Base-by-base conservation (phyloP, 2,888 invertebrate genomes). In the Aromia moschata region DNA sequence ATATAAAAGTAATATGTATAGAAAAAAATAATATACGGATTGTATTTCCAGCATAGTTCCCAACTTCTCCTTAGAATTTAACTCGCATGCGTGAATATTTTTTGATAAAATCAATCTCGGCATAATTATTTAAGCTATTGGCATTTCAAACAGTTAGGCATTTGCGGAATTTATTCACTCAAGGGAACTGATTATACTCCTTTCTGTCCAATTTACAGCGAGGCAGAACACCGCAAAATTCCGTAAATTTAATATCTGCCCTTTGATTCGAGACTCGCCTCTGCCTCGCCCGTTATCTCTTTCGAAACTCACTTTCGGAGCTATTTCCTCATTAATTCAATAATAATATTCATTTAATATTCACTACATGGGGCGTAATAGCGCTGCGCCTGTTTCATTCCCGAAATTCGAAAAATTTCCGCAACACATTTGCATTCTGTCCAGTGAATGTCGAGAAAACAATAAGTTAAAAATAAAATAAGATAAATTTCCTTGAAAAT, bases 171-270 rank as follows among this genome's bases (percentile, higher is more conserved):
- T 62, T 60, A 66, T 64, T 67, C 64, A 65, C 65, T 62, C 64
- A 56, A 60, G 64, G 56, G 64, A 66, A 65, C 66, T 66, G 70
- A 70, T 70, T 69, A 68, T 62, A 56, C 61, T 56, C 62, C 57
- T 58, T 65, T 58, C 57, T 58, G 60, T 58, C 52, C 67, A 65
- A 64, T 62, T 65, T 64, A 58, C 62, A 62, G 44, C 63, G 61
- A 58, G 67, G 70, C 70, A 71, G 68, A 64, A 72, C 69, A 79
- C 83, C 82, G 80, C 82, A 80, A 82, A 83, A 83, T 83, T 83
- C 82, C 82, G 80, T 81, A 83, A 83, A 83, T 83, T 83, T 83
- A 83, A 83, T 83, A 83, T 83, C 83, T 71, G 71, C 71, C 71
- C 73, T 73, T 73, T 71, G 62, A 57, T 46, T 52, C 56, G 51